Evolutionary conservation across 1,140 invertebrate genomes (phyloP).

Genomic region (Metaphire vulgaris): DNA sequence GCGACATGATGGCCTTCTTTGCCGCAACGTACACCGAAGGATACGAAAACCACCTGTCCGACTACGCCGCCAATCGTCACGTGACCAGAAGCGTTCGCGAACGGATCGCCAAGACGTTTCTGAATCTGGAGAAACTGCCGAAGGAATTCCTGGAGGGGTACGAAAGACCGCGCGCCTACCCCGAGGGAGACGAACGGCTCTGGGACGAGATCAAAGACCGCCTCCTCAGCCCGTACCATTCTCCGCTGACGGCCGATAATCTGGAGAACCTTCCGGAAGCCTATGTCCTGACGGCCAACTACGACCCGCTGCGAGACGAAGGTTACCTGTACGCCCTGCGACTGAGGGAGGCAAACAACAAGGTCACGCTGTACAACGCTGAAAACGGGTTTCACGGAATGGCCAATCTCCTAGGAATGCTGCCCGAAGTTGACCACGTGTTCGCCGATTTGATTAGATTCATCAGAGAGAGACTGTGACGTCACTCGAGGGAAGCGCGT

Average conservation of each 20-base stretch:
- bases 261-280: slow-evolving; percentile 27
- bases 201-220: slow-evolving; percentile 1
- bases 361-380: background rate
- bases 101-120: background rate
- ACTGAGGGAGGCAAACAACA: background rate
- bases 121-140: background rate
- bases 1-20: slow-evolving; percentile 14
- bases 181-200: background rate
- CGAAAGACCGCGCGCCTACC: background rate
- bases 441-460: background rate
- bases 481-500: too few relatives aligned
- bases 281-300: slow-evolving; percentile 24
- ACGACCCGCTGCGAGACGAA: slow-evolving; percentile 31
- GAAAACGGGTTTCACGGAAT: slow-evolving; percentile 2
- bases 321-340: slow-evolving; percentile 26
- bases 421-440: background rate
- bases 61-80: background rate
- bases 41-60: background rate
- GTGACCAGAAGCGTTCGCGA: background rate
- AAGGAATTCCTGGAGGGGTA: background rate
- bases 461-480: background rate
- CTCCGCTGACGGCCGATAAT: slow-evolving; percentile 29
- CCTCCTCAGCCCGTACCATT: slow-evolving; percentile 24
- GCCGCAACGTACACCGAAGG: slow-evolving; percentile 27
- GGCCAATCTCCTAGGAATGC: background rate